Conservation (phyloP, 2,888 invertebrate genomes). For the Drosophila multiciliata region DNA sequence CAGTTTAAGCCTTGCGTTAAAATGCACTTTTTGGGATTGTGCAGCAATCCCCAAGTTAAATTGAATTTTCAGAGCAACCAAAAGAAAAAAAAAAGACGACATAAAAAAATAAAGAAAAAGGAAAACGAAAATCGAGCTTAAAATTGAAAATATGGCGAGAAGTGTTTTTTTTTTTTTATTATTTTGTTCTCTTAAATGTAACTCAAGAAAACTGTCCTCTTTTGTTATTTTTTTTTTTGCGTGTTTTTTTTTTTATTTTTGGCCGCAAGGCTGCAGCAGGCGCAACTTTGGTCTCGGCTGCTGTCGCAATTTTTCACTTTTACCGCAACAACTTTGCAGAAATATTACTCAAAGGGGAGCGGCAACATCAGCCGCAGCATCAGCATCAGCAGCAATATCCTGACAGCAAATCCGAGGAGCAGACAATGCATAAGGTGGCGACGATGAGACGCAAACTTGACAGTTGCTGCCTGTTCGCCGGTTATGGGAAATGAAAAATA, state of each 20-base stretch:
- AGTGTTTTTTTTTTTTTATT: neutral
- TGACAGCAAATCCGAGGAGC: conserved; percentile 69
- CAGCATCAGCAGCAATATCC: conserved; percentile 67
- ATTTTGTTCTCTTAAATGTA: conserved; percentile 34
- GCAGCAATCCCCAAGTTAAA: conserved; percentile 61
- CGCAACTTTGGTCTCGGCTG: conserved; percentile 25
- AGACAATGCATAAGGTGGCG: conserved; percentile 75
- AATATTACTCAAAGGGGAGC: conserved; percentile 66
- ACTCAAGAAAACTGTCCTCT: conserved; percentile 53
- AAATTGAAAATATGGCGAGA: conserved; percentile 43
- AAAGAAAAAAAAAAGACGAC: conserved; percentile 6
- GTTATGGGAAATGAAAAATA: conserved; percentile 69
- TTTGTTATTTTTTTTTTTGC: neutral
- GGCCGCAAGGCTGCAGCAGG: conserved; percentile 8
- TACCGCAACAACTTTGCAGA: conserved; percentile 79
- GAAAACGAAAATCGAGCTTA: conserved; percentile 9
- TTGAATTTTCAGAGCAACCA: conserved; percentile 31
- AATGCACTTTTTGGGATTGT: conserved; percentile 59
- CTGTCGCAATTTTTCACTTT: conserved; percentile 76
- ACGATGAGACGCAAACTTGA: conserved; percentile 74
- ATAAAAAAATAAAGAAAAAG: neutral
- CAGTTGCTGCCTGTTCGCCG: conserved; percentile 55
- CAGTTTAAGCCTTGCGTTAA: conserved; percentile 35
- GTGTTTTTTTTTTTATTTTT: neutral
- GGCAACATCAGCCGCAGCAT: conserved; percentile 50